These are phyloP conservation scores for Caenorhabditis panamensis DNA, from an alignment of 2,888 invertebrate genomes.

Conservation along the genomic window DNA sequence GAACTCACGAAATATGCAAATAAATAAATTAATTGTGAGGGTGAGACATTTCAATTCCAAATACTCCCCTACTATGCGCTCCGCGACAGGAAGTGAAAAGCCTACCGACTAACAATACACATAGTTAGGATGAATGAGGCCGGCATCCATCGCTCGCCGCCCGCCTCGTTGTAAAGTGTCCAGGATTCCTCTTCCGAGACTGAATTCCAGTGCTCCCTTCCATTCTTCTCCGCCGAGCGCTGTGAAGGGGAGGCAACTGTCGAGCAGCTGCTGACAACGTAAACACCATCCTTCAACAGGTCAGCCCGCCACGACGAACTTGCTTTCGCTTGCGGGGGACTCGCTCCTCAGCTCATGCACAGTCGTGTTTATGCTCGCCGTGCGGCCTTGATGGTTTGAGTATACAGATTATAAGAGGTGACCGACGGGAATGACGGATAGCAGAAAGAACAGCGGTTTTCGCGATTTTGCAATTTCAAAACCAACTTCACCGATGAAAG, in stretches of 20 bases:
- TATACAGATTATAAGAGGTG: conserved; percentile 52
- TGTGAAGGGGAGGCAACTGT: conserved; percentile 49
- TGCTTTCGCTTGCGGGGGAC: conserved; percentile 36
- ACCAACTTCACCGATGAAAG: no score
- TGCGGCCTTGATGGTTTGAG: conserved; percentile 48
- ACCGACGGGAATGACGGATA: conserved; percentile 3
- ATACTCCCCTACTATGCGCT: conserved; percentile 6
- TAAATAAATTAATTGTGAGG: conserved; percentile 27
- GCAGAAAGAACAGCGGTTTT: conserved; percentile 14
- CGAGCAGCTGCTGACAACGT: conserved; percentile 63
- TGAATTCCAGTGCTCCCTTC: conserved; percentile 52
- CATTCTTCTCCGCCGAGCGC: conserved; percentile 35
- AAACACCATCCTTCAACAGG: conserved; percentile 60
- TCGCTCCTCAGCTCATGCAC: conserved; percentile 35
- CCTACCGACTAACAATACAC: conserved; percentile 61
- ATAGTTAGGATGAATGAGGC: conserved; percentile 62
- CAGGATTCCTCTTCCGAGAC: conserved; percentile 47
- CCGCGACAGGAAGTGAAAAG: conserved; percentile 52
- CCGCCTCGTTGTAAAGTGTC: conserved; percentile 53
- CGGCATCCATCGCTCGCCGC: conserved; percentile 44
- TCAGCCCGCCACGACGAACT: conserved; percentile 50
- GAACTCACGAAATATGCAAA: conserved; percentile 7
- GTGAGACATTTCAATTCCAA: conserved; percentile 35
- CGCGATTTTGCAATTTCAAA: neutral
- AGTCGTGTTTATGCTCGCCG: conserved; percentile 55